Evolutionary conservation across 2,113 vertebrate genomes (phyloP), one percentile per base, ranked within the genome.

Genomic region (Chamaea fasciata): DNA sequence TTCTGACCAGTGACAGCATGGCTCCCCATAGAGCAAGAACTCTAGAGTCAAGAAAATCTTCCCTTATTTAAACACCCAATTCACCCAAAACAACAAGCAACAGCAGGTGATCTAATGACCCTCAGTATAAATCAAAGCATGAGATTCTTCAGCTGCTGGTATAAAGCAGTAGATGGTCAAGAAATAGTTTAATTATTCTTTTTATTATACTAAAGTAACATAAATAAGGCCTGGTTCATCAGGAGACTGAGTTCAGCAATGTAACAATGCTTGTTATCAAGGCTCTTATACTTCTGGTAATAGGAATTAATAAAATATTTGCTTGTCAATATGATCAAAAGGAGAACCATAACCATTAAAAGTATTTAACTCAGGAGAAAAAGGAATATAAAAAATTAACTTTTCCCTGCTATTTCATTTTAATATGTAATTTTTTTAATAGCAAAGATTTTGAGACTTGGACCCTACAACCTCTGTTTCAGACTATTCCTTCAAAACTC

Each of bases 21-120:
- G 50, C 46, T 87, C n/a, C 27, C 7, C 53, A 56, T 12, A 84
- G 12, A 60, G 27, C 39, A 84, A 89, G 60, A 91, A 46, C 10
- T 55, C 56, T 1, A 19, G 1, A 19, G 33, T 23, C 39, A 75
- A 53, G 20, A 68, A 87, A 71, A 60, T 46, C 13, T 22, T 41
- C n/a, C 33, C 47, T 69, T 69, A 49, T 5, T 42, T 26, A 70
- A 70, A 13, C 10, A 60, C 13, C 35, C 46, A 70, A 28, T 68
- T 42, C 1, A 19, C 37, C 33, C 65, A 60, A 79, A 88, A 33
- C 11, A 46, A 44, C 14, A 28, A 4, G 8, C 22, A 91, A 56
- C 6, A 42, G 33, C 41, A 49, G 0, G 0, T 9, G 11, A 56
- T 11, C 7, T 67, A 70, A 70, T 2, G 7, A 23, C 7, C 22